Evolutionary conservation across 2,888 invertebrate species (phyloP), one percentile per base, ranked within the genome.

Genomic region (Ethmia dodecea): DNA sequence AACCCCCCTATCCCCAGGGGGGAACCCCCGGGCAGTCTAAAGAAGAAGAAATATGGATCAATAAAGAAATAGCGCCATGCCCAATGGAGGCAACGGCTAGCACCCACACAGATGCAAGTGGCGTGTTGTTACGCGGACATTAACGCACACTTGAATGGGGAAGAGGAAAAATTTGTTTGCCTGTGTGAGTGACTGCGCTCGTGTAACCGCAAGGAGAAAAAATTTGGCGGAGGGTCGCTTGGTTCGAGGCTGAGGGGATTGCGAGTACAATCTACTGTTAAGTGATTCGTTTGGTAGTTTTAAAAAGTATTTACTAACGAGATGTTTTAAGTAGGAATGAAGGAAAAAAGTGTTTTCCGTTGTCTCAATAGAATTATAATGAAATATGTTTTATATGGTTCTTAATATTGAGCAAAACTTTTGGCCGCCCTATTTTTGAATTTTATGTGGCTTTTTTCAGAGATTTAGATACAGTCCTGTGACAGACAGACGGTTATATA

Each of bases 41-140:
- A 84, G 84, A 84, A 83, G 77, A 86, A 86, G 86, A 86, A 86
- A 86, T 86, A 86, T 86, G 86, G 86, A 86, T 86, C 86, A 81
- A 86, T 86, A 86, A 86, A 86, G 86, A 86, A 86, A 86, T 86
- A 72, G 83, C 84, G 67, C 67, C 39, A 75, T 83, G 86, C 79
- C 86, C 86, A 86, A 86, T 86, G 74, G 69, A 74, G 69, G 77
- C 74, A 65, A 42, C 72, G 77, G 83, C 80, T 70, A 77, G 65
- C 61, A 75, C 83, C 29, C 80, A 76, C 81, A 83, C 80, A 48
- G 28, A 9, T 42, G 48, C 53, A 52, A 24, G 33, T 37, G 40
- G 38, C 39, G 45, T 54, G 61, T 77, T 42, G 45, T 49, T 45
- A 50, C 49, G 45, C 38, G 45, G 42, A 45, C 47, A 24, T 57